Evolutionary conservation across 2,888 invertebrate genomes (phyloP), one percentile per base, ranked within the genome.

Genomic region (Acanthoscelides obtectus): DNA sequence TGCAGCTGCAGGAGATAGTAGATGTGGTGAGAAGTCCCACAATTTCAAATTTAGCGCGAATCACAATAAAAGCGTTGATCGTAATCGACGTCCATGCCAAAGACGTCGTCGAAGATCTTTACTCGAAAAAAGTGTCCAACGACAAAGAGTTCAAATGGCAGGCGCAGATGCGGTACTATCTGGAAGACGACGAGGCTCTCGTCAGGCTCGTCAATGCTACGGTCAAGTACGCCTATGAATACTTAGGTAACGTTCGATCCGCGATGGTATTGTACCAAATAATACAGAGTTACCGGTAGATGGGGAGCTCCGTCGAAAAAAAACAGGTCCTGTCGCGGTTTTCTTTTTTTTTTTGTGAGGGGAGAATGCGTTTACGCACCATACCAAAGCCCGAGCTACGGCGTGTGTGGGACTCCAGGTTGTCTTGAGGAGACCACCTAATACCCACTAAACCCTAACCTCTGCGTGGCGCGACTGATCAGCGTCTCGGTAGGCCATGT

Each of bases 31-130:
- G 91, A 79, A 87, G 91, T 82, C 91, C 93, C 1, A 88, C 90
- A 79, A 85, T 95, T 70, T 89, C 89, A 5, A 92, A 91, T 81
- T 88, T 94, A 76, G 89, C 88, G 74, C 89, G 94, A 79, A 92
- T 93, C 71, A 94, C 94, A 0, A 88, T 95, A 0, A 93, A 93
- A 80, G 94, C 95, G 12, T 87, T 95, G 25, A 94, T 96, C 69
- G 93, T 94, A 64, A 92, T 94, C 74, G 94, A 95, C 82, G 95
- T 95, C 0, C 95, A 96, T 79, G 93, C 94, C 2, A 91, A 93
- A 84, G 94, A 95, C 84, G 93, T 94, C 0, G 92, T 94, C 17
- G 87, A 89, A 78, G 90, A 92, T 8, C 85, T 93, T 66, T 81
- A 90, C 1, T 87, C 88, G 22, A 90, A 91, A 80, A 87, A 88